A percentile compares a stretch with the other conserved stretches of the same genome.
Conservation (phyloP, 2,888 invertebrate species). For the Brachylomia viminalis region DNA sequence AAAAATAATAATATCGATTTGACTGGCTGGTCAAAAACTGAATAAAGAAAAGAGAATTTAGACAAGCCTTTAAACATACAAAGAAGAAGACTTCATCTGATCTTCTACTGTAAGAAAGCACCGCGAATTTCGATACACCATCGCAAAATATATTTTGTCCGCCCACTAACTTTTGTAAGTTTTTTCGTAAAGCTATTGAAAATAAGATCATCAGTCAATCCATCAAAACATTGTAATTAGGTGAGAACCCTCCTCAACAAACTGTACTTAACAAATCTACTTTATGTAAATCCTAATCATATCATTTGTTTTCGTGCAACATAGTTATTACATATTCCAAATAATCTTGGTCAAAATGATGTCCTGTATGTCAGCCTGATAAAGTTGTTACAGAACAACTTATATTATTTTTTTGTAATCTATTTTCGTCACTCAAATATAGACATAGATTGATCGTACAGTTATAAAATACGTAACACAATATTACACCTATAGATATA, state of each 20-base stretch:
- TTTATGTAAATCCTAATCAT: not conserved
- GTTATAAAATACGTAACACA: not conserved
- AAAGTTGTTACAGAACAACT: not conserved
- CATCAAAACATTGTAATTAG: not conserved
- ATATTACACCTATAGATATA: not conserved
- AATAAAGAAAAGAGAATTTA: not conserved
- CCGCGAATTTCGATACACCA: no score
- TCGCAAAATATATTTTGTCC: not conserved
- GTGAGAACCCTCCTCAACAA: not conserved
- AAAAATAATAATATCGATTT: not conserved
- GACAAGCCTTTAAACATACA: not conserved
- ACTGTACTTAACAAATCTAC: not conserved
- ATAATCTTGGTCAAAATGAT: not conserved
- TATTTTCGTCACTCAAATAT: not conserved
- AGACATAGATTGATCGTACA: conserved; percentile 23
- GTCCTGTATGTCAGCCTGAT: not conserved
- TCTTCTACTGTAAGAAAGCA: not conserved
- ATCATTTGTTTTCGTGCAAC: not conserved
- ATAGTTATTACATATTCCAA: conserved; percentile 7
- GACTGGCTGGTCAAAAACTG: not conserved
- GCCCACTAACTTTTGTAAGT: not conserved
- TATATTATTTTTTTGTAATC: conserved; percentile 5
- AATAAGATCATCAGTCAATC: not conserved
- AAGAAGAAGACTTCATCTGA: not conserved
- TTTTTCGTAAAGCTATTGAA: not conserved